Conservation (phyloP, 2,888 invertebrate genomes). For the Sericinus montela region DNA sequence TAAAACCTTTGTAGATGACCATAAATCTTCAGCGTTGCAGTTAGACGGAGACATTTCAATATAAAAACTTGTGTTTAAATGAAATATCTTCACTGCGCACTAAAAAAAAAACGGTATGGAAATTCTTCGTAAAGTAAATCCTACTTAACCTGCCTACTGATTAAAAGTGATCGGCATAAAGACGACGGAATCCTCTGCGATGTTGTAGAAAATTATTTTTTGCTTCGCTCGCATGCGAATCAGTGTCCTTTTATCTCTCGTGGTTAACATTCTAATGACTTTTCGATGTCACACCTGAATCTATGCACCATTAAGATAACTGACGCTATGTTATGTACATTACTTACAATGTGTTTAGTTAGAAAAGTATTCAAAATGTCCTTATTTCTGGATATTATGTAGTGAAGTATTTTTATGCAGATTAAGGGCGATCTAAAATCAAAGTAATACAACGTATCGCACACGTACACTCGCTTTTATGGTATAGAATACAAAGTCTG, state of each 20-base stretch:
- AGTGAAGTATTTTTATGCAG: no score
- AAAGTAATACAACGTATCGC: no score
- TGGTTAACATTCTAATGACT: conserved; percentile 49
- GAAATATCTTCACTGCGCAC: conserved; percentile 55
- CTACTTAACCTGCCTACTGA: conserved; percentile 9
- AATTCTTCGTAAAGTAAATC: conserved; percentile 10
- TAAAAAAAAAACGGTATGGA: conserved; percentile 30
- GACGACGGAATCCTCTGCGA: conserved; percentile 7
- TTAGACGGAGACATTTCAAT: conserved; percentile 53
- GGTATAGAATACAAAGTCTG: no score
- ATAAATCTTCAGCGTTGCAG: conserved; percentile 58
- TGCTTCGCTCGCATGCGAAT: conserved; percentile 14
- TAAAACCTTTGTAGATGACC: conserved; percentile 65
- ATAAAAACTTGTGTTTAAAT: conserved; percentile 56
- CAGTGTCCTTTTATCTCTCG: conserved; percentile 38
- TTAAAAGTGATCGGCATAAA: conserved; percentile 15
- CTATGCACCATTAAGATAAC: conserved; percentile 21
- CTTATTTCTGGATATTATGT: no score
- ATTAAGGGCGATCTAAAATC: no score
- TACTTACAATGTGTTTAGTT: neutral
- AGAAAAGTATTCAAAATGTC: neutral
- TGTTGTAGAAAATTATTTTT: conserved; percentile 16
- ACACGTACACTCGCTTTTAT: no score
- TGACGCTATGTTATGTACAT: conserved; percentile 2
- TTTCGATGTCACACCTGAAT: conserved; percentile 40